phyloP scores from a whole-genome alignment of 2,797 vertebrate genomes.

The Sylvia borin region DNA sequence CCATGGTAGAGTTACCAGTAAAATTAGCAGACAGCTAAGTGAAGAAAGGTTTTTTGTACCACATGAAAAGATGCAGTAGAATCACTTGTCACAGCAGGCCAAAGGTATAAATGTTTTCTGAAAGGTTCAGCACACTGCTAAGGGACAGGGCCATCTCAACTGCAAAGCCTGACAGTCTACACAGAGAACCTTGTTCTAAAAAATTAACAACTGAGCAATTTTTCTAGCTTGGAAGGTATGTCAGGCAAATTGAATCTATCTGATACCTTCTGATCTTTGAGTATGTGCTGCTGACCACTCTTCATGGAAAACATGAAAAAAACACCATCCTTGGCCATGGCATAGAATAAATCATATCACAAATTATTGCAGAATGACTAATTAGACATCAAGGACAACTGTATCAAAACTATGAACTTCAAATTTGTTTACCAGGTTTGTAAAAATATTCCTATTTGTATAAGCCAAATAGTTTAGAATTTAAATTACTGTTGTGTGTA shows the following conservation, averaged over 20 bases:
- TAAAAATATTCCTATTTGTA: background rate
- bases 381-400: background rate
- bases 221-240: background rate
- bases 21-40: background rate
- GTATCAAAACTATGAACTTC: background rate
- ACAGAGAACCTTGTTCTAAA: background rate
- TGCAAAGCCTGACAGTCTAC: background rate
- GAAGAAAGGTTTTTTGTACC: background rate
- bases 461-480: background rate
- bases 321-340: background rate
- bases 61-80: background rate
- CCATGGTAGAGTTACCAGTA: background rate
- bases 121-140: background rate
- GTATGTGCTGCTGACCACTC: background rate
- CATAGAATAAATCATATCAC: background rate
- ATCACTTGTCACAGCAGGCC: background rate
- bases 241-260: background rate
- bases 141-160: background rate
- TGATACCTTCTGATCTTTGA: background rate
- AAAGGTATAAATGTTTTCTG: background rate
- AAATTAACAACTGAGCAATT: background rate
- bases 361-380: background rate
- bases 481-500: background rate
- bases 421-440: background rate
- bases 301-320: background rate